Percentiles rank a stretch among this genome's conserved stretches.
Evolutionary conservation across 2,113 vertebrate genomes (phyloP).

Genomic region (Sturnus vulgaris): DNA sequence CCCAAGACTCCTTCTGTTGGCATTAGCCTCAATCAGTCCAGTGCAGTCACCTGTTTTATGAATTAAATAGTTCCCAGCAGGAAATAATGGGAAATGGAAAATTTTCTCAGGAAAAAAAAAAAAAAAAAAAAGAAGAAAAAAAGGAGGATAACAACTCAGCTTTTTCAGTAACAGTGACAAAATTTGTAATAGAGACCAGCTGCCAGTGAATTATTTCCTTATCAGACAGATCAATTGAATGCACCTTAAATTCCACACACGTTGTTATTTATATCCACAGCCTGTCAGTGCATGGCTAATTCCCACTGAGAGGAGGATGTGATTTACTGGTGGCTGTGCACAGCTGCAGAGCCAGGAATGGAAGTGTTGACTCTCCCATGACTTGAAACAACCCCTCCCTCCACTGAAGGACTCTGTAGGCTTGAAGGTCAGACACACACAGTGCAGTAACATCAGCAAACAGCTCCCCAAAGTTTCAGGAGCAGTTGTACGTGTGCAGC

Average conservation of each 20-base stretch:
- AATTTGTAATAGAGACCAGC: neutral
- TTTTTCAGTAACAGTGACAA: neutral
- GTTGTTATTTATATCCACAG: neutral
- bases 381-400: neutral
- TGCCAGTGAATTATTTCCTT: neutral
- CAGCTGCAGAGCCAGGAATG: neutral
- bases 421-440: neutral
- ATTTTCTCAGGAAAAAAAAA: neutral
- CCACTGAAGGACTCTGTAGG: neutral
- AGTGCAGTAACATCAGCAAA: neutral
- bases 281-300: neutral
- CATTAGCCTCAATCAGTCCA: neutral
- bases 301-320: neutral
- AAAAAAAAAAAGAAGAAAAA: neutral
- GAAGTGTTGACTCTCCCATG: neutral
- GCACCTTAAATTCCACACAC: neutral
- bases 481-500: neutral
- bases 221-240: neutral
- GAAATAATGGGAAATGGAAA: neutral
- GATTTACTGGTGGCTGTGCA: neutral
- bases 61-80: neutral
- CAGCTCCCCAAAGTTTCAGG: neutral
- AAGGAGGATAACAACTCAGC: neutral
- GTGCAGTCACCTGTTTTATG: neutral
- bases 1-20: neutral